phyloP scores from a whole-genome alignment of 2,113 vertebrate genomes.

The Protobothrops flavoviridis region DNA sequence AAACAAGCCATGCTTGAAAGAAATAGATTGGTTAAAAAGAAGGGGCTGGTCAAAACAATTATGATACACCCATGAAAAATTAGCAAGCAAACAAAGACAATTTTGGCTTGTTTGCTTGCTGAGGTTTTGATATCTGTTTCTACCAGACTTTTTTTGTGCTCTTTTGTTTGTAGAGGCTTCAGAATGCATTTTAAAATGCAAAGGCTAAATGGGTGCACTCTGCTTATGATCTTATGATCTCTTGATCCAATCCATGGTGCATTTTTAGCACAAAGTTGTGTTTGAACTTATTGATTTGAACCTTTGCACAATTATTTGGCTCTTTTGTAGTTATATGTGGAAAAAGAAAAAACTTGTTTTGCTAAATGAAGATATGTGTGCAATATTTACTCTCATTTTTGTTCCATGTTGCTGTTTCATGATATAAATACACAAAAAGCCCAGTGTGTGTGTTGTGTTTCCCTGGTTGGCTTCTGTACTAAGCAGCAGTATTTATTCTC shows the following conservation, averaged over 20 bases:
- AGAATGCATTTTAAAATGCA: background rate
- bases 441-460: background rate
- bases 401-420: background rate
- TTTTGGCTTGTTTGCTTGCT: background rate
- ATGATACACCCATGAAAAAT: background rate
- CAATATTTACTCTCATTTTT: background rate
- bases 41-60: background rate
- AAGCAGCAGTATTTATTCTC: background rate
- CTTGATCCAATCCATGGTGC: background rate
- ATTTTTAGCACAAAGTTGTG: background rate
- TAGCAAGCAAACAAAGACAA: background rate
- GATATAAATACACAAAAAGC: background rate
- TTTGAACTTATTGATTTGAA: background rate
- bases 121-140: background rate
- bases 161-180: background rate
- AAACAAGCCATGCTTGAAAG: background rate
- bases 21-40: background rate
- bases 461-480: background rate
- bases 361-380: background rate
- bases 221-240: background rate
- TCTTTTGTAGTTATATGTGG: background rate
- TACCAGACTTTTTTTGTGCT: background rate
- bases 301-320: background rate
- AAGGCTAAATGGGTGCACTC: background rate
- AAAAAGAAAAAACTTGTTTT: background rate